Conservation (phyloP, 2,797 vertebrate genomes). For the Anguilla pacifica region DNA sequence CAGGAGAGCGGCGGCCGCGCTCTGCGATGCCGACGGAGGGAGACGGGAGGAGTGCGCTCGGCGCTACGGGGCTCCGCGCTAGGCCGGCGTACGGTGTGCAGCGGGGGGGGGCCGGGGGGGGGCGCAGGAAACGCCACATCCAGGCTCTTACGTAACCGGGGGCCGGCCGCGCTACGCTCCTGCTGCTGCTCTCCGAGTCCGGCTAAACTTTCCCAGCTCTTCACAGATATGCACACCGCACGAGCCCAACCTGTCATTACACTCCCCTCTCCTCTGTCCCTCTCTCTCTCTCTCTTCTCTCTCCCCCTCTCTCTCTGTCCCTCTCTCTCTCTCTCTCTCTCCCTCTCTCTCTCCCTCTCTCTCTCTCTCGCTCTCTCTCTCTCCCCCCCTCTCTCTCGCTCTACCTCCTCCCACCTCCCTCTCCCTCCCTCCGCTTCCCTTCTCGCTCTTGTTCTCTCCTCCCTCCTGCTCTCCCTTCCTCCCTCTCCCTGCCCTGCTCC, state of each 20-base stretch:
- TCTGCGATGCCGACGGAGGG: constrained; percentile 61
- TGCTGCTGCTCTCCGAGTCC: constrained; percentile 18
- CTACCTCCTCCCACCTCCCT: neutral
- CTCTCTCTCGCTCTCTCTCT: neutral
- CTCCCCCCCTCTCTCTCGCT: constrained; percentile 24
- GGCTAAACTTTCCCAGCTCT: constrained; percentile 45
- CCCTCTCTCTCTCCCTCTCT: neutral
- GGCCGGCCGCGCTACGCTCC: constrained; percentile 51
- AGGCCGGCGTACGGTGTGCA: constrained; percentile 63
- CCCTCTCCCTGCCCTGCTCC: neutral
- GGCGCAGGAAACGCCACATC: constrained; percentile 60
- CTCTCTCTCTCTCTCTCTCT: neutral
- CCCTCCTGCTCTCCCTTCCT: neutral
- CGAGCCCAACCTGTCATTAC: constrained; percentile 47
- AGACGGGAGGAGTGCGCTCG: constrained; percentile 29
- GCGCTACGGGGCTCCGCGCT: constrained; percentile 53
- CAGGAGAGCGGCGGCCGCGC: constrained; percentile 53
- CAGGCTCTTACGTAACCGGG: constrained; percentile 73
- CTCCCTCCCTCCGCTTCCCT: neutral
- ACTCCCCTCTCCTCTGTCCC: constrained; percentile 40
- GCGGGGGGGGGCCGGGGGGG: constrained; percentile 46
- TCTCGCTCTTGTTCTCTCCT: constrained; percentile 19
- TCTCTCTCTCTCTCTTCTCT: constrained; percentile 4
- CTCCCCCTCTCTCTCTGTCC: neutral
- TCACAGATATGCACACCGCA: constrained; percentile 31